phyloP scores from a whole-genome alignment of 2,888 invertebrate genomes.

The Tetrapedia diversipes region DNA sequence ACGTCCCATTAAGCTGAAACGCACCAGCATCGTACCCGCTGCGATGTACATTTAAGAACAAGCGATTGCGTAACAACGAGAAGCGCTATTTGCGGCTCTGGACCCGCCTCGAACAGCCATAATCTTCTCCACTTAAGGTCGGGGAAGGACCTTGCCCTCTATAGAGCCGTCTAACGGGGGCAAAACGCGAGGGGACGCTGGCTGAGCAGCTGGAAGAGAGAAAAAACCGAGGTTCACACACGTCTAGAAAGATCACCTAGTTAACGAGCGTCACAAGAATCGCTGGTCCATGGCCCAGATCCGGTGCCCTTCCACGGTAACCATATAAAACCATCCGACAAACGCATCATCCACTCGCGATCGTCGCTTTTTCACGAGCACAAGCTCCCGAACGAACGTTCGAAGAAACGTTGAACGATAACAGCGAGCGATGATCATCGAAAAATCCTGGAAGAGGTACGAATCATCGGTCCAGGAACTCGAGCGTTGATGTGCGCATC shows the following conservation, averaged over 20 bases:
- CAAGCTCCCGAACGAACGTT: background rate
- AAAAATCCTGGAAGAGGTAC: conserved; percentile 33
- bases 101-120: background rate
- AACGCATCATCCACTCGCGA: conserved; percentile 71
- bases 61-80: conserved; percentile 33
- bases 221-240: conserved; percentile 1
- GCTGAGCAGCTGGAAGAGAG: conserved; percentile 1
- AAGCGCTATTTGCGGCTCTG: conserved; percentile 37
- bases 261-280: conserved; percentile 53
- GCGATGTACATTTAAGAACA: conserved; percentile 54
- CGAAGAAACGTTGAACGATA: too few relatives aligned
- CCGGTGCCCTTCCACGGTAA: conserved; percentile 76
- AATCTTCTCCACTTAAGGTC: conserved; percentile 43
- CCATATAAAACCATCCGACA: conserved; percentile 76
- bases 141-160: conserved; percentile 71
- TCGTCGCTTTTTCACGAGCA: conserved; percentile 53
- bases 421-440: conserved; percentile 2
- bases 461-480: conserved; percentile 3
- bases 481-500: conserved; percentile 51
- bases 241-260: conserved; percentile 60
- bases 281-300: conserved; percentile 81
- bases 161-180: conserved; percentile 53
- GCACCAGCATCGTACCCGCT: conserved; percentile 1
- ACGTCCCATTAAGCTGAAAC: conserved; percentile 13
- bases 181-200: conserved; percentile 63